Base-by-base conservation (phyloP, 2,113 vertebrate species). In the Xenus cinereus region DNA sequence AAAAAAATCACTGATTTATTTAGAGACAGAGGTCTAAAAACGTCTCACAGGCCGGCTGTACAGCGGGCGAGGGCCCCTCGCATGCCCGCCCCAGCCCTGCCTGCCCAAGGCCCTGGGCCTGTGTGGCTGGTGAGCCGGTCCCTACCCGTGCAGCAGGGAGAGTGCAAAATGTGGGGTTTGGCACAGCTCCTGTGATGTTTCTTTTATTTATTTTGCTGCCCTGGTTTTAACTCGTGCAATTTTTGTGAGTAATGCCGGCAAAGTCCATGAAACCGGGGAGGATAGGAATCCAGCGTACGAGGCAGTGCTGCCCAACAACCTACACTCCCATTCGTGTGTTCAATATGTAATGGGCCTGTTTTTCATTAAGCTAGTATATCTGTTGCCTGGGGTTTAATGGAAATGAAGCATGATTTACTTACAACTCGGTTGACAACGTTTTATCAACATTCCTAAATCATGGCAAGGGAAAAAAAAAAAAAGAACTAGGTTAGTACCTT, bases 271-370 rank as follows among this genome's bases (percentile, higher is more conserved):
- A 33, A 13, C 22, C 2, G 19, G 2, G 13, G 13, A 74, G 8
- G 16, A 8, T 0, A 9, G 35, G 19, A 26, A 20, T 9, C 0
- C 3, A 21, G 21, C 0, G 9, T 10, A 4, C 2, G 5, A 67
- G 60, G 26, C 3, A 1, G 26, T 2, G 33, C 50, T 26, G 33
- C 12, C 0, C 0, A 5, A 23, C 5, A 43, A 4, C 1, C 2
- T 8, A 0, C 0, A 35, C 23, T n/a, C 27, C 62, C 5, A 0
- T 4, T 0, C 6, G 1, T 3, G 2, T 4, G 8, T 50, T 23
- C 53, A 15, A 2, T 23, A 6, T 7, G 14, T 28, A 10, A 19
- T 2, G 28, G 4, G 27, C 53, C 27, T n/a, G 1, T 37, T 0
- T 6, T 56, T 45, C 41, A 32, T 57, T 50, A 35, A n/a, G 26